These are phyloP conservation scores for Anguilla marmorata DNA, from an alignment of 2,797 vertebrate genomes.

Conservation along the genomic window DNA sequence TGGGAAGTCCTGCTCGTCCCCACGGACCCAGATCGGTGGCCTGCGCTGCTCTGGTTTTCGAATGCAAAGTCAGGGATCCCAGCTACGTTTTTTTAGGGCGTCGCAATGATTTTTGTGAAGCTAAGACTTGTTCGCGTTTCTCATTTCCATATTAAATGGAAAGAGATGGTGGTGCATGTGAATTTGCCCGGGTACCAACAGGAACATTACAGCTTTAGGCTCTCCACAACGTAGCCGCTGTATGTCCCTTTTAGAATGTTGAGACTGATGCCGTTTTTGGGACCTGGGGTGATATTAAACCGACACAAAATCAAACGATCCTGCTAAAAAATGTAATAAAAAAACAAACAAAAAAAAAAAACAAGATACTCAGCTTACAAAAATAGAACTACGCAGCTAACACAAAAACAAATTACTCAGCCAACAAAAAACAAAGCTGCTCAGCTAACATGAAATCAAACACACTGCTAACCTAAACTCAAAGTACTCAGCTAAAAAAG, in stretches of 20 bases:
- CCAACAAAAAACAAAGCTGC: no score
- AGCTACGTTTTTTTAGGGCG: neutral
- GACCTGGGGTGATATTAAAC: neutral
- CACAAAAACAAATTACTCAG: no score
- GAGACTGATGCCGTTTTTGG: no score
- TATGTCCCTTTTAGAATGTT: neutral
- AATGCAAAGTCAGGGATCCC: neutral
- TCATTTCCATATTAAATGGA: neutral
- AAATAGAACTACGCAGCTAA: no score
- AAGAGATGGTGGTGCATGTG: neutral
- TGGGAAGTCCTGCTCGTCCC: neutral
- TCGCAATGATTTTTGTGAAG: neutral
- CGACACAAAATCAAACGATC: no score
- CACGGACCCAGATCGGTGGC: neutral
- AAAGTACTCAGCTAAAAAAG: no score
- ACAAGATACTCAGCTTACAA: no score
- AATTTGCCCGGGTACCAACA: neutral
- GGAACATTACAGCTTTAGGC: neutral
- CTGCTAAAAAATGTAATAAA: no score
- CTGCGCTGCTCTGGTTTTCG: neutral
- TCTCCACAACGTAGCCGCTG: neutral
- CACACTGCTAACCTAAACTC: no score
- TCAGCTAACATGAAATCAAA: no score
- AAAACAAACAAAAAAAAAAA: no score
- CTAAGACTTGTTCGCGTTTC: neutral